These are phyloP conservation scores for Drosophila mauritiana DNA, from an alignment of 1,140 invertebrate genomes.

Conservation along the genomic window DNA sequence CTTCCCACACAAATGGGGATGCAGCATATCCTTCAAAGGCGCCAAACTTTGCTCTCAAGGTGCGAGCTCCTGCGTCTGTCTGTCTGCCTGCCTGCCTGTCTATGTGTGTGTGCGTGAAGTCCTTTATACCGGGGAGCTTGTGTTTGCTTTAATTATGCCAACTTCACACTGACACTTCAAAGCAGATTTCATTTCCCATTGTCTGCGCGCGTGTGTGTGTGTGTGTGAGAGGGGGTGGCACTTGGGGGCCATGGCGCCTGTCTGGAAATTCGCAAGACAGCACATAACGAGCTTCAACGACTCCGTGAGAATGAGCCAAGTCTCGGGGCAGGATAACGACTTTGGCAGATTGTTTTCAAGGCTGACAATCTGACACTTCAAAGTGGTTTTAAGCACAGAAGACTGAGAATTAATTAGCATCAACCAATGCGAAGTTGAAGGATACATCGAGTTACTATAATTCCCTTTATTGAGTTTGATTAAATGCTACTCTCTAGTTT, in stretches of 20 bases:
- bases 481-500: neutral
- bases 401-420: neutral
- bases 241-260: slow-evolving; percentile 3
- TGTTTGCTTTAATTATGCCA: slow-evolving; percentile 77
- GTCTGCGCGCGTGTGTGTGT: slow-evolving; percentile 8
- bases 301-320: slow-evolving; percentile 5
- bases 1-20: neutral
- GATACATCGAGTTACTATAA: no score
- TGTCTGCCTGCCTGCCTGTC: slow-evolving; percentile 1
- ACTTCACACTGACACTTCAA: slow-evolving; percentile 83
- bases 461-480: no score
- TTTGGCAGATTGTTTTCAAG: slow-evolving; percentile 20
- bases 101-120: slow-evolving; percentile 12
- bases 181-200: slow-evolving; percentile 59
- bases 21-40: slow-evolving; percentile 48
- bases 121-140: slow-evolving; percentile 26
- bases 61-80: slow-evolving; percentile 27
- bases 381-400: slow-evolving; percentile 1
- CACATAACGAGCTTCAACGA: slow-evolving; percentile 35
- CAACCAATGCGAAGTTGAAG: no score
- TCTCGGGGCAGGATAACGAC: neutral
- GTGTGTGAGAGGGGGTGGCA: neutral
- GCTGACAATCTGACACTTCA: slow-evolving; percentile 33
- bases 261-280: slow-evolving; percentile 46
- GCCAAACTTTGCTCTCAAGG: slow-evolving; percentile 74